Evolutionary conservation across 2,113 vertebrate genomes (phyloP).

Genomic region (Periophthalmodon schlosseri): DNA sequence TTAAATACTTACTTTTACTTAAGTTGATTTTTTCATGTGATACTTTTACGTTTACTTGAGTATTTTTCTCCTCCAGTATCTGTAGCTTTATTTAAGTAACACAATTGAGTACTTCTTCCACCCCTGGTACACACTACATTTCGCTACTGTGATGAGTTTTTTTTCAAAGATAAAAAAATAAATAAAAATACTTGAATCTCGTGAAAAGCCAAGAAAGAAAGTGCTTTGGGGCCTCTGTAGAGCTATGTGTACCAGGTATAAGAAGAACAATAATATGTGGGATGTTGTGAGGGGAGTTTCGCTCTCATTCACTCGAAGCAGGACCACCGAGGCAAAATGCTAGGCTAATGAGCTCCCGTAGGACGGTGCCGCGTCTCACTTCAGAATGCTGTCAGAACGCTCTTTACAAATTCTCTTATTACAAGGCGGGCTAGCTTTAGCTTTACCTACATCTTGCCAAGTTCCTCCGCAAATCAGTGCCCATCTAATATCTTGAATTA

Average conservation of each 20-base stretch:
- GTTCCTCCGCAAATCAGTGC: constrained; percentile 24
- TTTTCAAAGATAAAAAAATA: no score
- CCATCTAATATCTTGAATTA: constrained; percentile 16
- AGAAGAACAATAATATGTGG: constrained; percentile 19
- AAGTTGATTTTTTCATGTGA: no score
- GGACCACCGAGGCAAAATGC: constrained; percentile 55
- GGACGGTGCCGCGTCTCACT: constrained; percentile 49
- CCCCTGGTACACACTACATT: no score
- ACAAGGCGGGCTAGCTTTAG: constrained; percentile 40
- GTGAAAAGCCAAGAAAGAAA: not conserved
- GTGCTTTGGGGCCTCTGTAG: not conserved
- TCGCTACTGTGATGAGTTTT: no score
- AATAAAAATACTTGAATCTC: no score
- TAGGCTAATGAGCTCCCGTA: constrained; percentile 75
- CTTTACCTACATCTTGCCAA: constrained; percentile 33
- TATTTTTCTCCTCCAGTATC: no score
- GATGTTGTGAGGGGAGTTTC: constrained; percentile 23
- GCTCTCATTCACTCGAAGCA: constrained; percentile 47
- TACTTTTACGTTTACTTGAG: no score
- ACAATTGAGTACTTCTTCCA: no score
- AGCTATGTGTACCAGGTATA: not conserved
- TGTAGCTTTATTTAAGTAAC: no score
- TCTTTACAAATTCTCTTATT: constrained; percentile 44
- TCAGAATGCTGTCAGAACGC: constrained; percentile 53
- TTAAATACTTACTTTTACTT: no score